Evolutionary conservation across 2,113 vertebrate species (phyloP).

Genomic region (Himantopus leucocephalus): DNA sequence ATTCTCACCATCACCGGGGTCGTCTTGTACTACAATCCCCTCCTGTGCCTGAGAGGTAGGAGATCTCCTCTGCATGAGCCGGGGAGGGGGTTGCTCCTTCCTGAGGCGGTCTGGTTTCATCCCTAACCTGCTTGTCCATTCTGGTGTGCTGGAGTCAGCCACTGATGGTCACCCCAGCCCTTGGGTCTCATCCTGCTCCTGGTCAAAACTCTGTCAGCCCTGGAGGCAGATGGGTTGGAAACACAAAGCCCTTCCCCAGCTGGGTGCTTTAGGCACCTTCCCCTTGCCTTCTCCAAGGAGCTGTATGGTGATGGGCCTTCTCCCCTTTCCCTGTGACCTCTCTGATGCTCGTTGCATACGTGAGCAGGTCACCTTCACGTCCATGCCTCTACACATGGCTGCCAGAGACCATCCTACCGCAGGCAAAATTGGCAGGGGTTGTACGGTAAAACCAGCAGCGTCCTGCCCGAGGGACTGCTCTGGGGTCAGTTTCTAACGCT

Average conservation of each 20-base stretch:
- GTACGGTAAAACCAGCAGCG: background rate
- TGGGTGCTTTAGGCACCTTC: background rate
- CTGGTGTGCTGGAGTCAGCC: background rate
- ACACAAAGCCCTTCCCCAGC: background rate
- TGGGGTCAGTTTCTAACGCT: background rate
- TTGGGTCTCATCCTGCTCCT: background rate
- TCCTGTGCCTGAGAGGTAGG: conserved; percentile 76
- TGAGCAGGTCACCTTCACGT: background rate
- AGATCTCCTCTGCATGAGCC: background rate
- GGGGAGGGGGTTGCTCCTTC: background rate
- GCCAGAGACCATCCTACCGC: rapidly evolving
- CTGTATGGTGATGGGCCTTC: background rate
- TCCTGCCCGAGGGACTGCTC: background rate
- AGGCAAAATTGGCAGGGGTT: background rate
- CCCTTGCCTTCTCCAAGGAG: background rate
- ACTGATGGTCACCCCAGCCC: background rate
- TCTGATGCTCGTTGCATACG: rapidly evolving
- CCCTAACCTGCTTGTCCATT: background rate
- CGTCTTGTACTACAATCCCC: conserved; percentile 70
- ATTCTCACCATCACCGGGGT: conserved; percentile 48
- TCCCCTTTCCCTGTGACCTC: background rate
- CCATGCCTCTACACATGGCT: rapidly evolving
- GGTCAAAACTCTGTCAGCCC: background rate
- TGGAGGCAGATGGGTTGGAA: background rate
- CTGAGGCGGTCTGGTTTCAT: background rate